A percentile compares a stretch with the other conserved stretches of the same genome.
These are phyloP conservation scores for Pelvicachromis taeniatus DNA, from an alignment of 2,113 vertebrate genomes.

Conservation along the genomic window DNA sequence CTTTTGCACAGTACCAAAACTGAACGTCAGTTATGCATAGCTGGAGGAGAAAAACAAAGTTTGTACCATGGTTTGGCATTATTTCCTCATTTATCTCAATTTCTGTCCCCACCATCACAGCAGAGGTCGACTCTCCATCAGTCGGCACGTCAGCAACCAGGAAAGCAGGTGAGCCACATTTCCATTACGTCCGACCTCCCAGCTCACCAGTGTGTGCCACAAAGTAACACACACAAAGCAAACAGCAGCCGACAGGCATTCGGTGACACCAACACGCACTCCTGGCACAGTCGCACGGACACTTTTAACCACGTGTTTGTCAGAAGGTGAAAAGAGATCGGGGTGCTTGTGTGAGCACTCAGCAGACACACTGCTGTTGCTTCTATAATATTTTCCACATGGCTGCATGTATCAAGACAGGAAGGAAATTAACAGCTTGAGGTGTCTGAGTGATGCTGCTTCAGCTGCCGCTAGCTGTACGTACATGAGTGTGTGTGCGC, in stretches of 20 bases:
- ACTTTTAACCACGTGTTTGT: conserved; percentile 9
- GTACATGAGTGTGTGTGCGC: background rate
- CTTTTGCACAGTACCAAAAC: background rate
- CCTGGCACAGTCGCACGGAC: background rate
- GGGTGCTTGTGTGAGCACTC: background rate
- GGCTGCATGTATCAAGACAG: conserved; percentile 43
- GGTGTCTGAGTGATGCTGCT: conserved; percentile 45
- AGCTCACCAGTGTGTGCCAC: background rate
- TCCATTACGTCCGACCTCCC: background rate
- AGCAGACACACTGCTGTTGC: background rate
- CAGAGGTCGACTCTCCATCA: background rate
- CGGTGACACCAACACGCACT: background rate
- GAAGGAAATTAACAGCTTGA: conserved; percentile 57
- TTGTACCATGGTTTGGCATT: background rate
- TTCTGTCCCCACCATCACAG: background rate
- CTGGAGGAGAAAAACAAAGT: background rate
- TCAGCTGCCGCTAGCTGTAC: conserved; percentile 19
- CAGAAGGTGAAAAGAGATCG: background rate
- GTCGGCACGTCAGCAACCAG: background rate
- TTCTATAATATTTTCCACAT: conserved; percentile 48
- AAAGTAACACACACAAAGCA: background rate
- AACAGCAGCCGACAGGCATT: background rate
- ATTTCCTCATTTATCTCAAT: conserved; percentile 9
- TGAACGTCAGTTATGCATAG: background rate
- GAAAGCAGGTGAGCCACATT: background rate